A percentile compares a stretch with the other conserved stretches of the same genome.
Evolutionary conservation across 2,113 vertebrate species (phyloP).

Genomic region (Phainopepla nitens): DNA sequence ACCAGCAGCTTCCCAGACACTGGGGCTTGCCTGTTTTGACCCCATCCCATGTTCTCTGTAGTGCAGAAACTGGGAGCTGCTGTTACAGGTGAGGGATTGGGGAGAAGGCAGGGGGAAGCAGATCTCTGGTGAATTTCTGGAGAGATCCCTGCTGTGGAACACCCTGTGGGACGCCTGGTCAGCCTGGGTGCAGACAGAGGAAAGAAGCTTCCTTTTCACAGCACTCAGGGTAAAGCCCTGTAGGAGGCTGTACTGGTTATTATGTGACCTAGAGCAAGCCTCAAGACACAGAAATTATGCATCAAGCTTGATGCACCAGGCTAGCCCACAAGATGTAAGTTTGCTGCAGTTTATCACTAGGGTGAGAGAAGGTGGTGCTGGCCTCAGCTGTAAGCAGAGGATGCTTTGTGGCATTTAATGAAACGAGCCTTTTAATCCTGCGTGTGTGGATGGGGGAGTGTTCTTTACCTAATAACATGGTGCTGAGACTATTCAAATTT

Average conservation of each 20-base stretch:
- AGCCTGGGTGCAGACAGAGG: not conserved
- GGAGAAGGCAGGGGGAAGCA: not conserved
- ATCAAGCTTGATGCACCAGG: not conserved
- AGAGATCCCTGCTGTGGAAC: not conserved
- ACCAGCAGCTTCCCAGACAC: not conserved
- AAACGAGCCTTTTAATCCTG: not conserved
- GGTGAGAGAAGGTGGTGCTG: not conserved
- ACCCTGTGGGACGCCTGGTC: not conserved
- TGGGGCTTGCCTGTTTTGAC: not conserved
- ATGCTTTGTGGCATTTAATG: not conserved
- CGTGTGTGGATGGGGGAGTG: not conserved
- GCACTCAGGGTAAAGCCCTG: not conserved
- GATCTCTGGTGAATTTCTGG: not conserved
- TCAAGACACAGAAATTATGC: not conserved
- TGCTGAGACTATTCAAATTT: not conserved
- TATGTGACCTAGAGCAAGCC: not conserved
- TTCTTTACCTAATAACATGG: not conserved
- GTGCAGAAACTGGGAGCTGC: not conserved
- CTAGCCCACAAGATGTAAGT: not conserved
- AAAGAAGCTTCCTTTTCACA: not conserved
- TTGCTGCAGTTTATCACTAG: not conserved
- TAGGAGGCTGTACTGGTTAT: not conserved
- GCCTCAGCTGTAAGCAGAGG: not conserved
- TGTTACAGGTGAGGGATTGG: not conserved
- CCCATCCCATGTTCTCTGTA: fast-evolving